These are phyloP conservation scores for Oxygymnocypris stewartii DNA, from an alignment of 2,113 vertebrate species.

Conservation along the genomic window DNA sequence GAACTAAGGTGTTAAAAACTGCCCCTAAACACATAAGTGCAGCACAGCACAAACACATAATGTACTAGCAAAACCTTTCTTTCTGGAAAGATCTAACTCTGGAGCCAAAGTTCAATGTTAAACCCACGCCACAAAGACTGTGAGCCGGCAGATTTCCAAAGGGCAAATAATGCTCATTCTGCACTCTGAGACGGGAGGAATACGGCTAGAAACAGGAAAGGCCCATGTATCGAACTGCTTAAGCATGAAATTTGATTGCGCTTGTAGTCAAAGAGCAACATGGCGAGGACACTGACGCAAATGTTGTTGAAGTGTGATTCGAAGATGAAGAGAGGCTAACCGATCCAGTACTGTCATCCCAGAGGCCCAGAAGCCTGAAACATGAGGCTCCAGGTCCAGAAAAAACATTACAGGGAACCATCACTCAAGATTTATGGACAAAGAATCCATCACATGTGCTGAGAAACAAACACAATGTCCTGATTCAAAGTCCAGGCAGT, in stretches of 20 bases:
- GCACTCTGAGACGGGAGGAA: slow-evolving; percentile 51
- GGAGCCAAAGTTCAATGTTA: slow-evolving; percentile 12
- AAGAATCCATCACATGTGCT: not conserved
- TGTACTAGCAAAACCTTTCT: not conserved
- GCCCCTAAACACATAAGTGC: not conserved
- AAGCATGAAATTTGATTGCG: slow-evolving; percentile 70
- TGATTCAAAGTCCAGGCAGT: not conserved
- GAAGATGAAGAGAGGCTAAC: not conserved
- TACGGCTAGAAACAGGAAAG: slow-evolving; percentile 53
- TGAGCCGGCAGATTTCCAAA: slow-evolving; percentile 14
- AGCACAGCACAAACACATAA: not conserved
- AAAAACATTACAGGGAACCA: not conserved
- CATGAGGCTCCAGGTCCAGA: not conserved
- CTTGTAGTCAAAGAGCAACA: slow-evolving; percentile 48
- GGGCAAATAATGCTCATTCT: slow-evolving; percentile 47
- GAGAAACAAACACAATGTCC: not conserved
- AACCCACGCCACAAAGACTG: not conserved
- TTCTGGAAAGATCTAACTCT: not conserved
- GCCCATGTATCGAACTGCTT: slow-evolving; percentile 61
- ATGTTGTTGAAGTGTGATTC: not conserved
- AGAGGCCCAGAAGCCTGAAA: not conserved
- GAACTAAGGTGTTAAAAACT: not conserved
- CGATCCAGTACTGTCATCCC: not conserved
- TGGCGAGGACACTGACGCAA: slow-evolving; percentile 23
- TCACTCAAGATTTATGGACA: not conserved